Evolutionary conservation across 2,797 vertebrate species (phyloP).

Genomic region (Psittacula echo): DNA sequence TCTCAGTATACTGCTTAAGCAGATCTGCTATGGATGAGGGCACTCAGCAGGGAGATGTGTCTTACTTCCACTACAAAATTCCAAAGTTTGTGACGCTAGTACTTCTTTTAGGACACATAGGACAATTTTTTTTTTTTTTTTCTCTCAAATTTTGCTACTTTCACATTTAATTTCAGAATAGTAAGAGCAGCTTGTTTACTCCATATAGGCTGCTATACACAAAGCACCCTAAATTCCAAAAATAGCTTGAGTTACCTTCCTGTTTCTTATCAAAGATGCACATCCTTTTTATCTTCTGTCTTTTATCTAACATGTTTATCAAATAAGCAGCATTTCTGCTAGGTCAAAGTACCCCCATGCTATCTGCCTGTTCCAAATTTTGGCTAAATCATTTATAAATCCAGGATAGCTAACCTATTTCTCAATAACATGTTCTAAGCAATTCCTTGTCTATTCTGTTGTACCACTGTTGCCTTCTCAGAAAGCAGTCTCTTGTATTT

Average conservation of each 20-base stretch:
- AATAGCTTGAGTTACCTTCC: not conserved
- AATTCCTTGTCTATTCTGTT: not conserved
- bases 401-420: not conserved
- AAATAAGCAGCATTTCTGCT: not conserved
- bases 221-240: not conserved
- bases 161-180: not conserved
- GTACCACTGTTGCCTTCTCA: not conserved
- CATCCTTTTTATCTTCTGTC: not conserved
- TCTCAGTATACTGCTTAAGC: not conserved
- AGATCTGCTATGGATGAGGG: not conserved
- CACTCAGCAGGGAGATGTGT: not conserved
- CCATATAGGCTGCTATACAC: accelerated
- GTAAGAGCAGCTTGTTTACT: not conserved
- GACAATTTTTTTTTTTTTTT: not conserved
- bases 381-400: not conserved
- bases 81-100: not conserved
- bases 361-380: not conserved
- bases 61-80: not conserved
- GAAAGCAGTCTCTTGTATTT: not conserved
- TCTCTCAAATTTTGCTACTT: not conserved
- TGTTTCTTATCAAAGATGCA: not conserved
- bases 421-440: not conserved
- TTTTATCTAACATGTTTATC: not conserved
- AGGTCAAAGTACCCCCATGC: not conserved
- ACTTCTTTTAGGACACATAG: not conserved